Conservation (phyloP, 2,113 vertebrate genomes). For the Proteles cristata region DNA sequence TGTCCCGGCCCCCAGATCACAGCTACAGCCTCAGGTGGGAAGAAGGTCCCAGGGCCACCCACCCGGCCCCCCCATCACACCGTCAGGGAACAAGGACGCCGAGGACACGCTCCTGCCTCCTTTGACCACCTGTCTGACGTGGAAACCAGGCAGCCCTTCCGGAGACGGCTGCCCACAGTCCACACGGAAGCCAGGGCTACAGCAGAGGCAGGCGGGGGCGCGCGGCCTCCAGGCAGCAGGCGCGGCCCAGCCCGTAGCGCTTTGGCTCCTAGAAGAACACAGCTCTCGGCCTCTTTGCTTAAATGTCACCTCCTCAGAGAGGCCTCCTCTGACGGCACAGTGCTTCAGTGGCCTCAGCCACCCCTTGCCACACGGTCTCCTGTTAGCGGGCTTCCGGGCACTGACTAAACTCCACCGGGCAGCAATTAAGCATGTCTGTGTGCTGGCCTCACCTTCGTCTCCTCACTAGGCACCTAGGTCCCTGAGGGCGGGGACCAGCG, state of each 20-base stretch:
- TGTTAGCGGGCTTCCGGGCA: not conserved
- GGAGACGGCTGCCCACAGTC: not conserved
- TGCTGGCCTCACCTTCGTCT: not conserved
- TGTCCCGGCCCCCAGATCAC: not conserved
- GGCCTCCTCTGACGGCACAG: not conserved
- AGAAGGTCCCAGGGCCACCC: too few relatives aligned
- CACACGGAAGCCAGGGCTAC: not conserved
- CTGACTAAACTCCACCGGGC: too few relatives aligned
- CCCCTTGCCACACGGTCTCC: not conserved
- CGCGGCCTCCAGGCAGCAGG: not conserved
- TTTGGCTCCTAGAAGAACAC: not conserved
- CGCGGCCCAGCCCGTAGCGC: not conserved
- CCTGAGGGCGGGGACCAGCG: not conserved
- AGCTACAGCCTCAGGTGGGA: not conserved
- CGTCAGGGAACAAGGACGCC: not conserved
- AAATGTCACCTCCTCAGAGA: not conserved
- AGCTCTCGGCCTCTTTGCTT: not conserved
- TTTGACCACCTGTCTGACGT: not conserved
- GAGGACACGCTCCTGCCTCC: not conserved
- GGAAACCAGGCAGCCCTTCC: not conserved
- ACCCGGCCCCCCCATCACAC: not conserved
- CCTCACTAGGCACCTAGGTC: fast-evolving
- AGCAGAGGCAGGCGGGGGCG: not conserved
- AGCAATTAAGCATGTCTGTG: fast-evolving
- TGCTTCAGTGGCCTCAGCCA: not conserved